Conservation (phyloP, 2,113 vertebrate genomes). For the Psammodynastes pulverulentus region DNA sequence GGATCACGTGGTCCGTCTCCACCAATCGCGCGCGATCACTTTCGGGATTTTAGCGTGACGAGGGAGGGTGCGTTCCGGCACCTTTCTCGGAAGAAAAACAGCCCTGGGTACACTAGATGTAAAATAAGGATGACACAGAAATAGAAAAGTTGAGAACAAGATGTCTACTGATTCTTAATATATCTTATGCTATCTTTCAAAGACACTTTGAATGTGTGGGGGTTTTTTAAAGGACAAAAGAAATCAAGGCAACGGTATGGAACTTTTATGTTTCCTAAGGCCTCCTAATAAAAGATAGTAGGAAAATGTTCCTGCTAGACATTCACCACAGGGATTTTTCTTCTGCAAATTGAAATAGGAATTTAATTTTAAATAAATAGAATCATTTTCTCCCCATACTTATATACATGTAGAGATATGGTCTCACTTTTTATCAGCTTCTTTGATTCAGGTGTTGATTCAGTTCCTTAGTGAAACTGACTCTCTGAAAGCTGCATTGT, state of each 20-base stretch:
- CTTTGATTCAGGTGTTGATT: constrained; percentile 20
- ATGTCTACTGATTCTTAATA: background rate
- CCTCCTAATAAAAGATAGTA: constrained; percentile 55
- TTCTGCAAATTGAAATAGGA: constrained; percentile 51
- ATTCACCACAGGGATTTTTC: constrained; percentile 40
- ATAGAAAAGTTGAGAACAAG: background rate
- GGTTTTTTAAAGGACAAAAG: constrained; percentile 27
- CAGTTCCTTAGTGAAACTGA: background rate
- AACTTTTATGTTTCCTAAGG: constrained; percentile 34
- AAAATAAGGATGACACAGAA: background rate
- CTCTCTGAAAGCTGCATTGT: constrained; percentile 25
- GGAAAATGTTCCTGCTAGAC: constrained; percentile 48
- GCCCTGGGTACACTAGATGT: background rate
- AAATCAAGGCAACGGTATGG: background rate
- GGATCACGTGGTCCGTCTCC: too few relatives aligned
- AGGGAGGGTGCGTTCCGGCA: too few relatives aligned
- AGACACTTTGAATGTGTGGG: background rate
- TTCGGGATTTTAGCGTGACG: too few relatives aligned
- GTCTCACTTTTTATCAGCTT: constrained; percentile 34
- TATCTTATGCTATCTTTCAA: background rate
- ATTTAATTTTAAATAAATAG: constrained; percentile 63
- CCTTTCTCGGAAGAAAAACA: too few relatives aligned
- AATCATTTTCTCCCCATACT: constrained; percentile 5
- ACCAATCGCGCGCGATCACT: too few relatives aligned
- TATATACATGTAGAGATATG: background rate